Evolutionary conservation across 2,113 vertebrate genomes (phyloP).

Genomic region (Mastomys coucha): DNA sequence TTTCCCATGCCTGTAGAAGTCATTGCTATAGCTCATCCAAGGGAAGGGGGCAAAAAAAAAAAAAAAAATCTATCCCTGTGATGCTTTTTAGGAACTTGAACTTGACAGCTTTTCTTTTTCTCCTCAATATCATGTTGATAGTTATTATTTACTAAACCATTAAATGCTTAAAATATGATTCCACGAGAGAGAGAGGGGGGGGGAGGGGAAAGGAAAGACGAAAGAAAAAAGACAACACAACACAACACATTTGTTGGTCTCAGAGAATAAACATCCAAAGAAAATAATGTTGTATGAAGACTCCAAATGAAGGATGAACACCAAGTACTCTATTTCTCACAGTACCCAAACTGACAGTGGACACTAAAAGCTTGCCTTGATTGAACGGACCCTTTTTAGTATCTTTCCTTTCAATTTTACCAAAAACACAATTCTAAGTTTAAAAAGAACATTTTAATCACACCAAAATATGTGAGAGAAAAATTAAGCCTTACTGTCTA

Average conservation of each 20-base stretch:
- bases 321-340: background rate
- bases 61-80: background rate
- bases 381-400: background rate
- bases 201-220: too few species aligned
- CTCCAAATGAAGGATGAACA: background rate
- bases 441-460: background rate
- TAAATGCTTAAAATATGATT: constrained; percentile 48
- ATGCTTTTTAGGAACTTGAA: background rate
- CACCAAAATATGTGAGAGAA: background rate
- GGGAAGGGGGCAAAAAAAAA: background rate
- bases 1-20: constrained; percentile 43
- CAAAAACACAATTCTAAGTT: background rate
- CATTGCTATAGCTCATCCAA: constrained; percentile 22
- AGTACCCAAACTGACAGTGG: background rate
- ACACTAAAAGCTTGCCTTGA: background rate
- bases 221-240: background rate
- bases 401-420: background rate
- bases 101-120: constrained; percentile 28
- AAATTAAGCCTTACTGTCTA: background rate
- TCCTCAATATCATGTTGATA: constrained; percentile 25
- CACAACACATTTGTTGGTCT: background rate
- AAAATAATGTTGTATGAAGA: constrained; percentile 38
- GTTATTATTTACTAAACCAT: constrained; percentile 31
- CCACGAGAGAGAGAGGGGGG: background rate
- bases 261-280: constrained; percentile 38